A percentile compares a stretch with the other conserved stretches of the same genome.
Evolutionary conservation across 23 tunicate genomes (phyloP).

Genomic region (Trididemnum clinides): DNA sequence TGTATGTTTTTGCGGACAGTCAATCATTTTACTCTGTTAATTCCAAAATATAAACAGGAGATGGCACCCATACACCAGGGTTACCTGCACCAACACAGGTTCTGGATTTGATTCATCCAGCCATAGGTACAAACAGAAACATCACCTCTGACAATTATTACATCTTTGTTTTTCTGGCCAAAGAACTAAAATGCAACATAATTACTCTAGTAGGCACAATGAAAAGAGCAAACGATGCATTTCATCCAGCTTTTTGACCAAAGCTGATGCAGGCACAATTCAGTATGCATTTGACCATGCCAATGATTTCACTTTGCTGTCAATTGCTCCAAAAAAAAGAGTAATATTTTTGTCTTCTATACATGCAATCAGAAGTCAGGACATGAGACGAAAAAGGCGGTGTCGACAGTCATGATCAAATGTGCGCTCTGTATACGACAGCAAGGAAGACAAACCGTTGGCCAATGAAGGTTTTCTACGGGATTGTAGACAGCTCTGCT

Average conservation of each 20-base stretch:
- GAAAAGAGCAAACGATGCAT: conserved; percentile 8
- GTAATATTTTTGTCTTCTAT: too few relatives aligned
- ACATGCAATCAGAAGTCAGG: too few relatives aligned
- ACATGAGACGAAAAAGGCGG: too few relatives aligned
- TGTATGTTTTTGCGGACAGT: too few relatives aligned
- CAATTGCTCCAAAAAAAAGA: not conserved
- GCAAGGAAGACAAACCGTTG: not conserved
- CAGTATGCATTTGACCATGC: not conserved
- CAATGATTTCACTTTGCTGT: too few relatives aligned
- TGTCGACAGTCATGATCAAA: not conserved
- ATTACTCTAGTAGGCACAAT: conserved; percentile 5
- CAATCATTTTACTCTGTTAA: not conserved
- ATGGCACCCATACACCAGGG: conserved; percentile 17
- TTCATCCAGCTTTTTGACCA: not conserved
- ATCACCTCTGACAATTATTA: not conserved
- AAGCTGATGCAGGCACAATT: not conserved
- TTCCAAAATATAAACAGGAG: conserved; percentile 18
- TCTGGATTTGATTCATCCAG: not conserved
- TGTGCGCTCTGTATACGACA: not conserved
- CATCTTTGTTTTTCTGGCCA: too few relatives aligned
- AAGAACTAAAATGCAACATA: too few relatives aligned
- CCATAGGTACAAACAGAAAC: conserved; percentile 25
- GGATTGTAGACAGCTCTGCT: too few relatives aligned
- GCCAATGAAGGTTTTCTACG: not conserved
- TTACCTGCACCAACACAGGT: not conserved